Conservation (phyloP, 1,140 invertebrate species). For the Hycleus phaleratus region DNA sequence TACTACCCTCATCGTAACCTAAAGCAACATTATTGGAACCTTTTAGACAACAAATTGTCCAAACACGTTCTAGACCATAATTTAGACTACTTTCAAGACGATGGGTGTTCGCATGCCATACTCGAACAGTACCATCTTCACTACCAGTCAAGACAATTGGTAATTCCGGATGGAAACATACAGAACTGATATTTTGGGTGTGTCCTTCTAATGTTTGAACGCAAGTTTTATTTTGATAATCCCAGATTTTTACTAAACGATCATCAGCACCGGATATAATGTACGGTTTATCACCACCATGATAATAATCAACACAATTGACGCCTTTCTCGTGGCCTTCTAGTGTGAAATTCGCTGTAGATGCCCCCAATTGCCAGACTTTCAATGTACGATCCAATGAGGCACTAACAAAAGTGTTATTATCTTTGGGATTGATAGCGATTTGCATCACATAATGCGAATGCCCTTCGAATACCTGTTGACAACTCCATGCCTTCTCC, state of each 20-base stretch:
- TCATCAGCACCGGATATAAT: constrained; percentile 99
- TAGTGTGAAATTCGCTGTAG: constrained; percentile 95
- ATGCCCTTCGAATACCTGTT: constrained; percentile 96
- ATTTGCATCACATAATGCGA: constrained; percentile 99
- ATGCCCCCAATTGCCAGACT: constrained; percentile 69
- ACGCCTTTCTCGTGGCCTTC: constrained; percentile 99
- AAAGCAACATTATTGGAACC: constrained; percentile 96
- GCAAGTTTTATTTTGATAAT: constrained; percentile 99
- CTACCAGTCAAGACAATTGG: constrained; percentile 96
- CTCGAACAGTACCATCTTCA: constrained; percentile 91
- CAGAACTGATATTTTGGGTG: constrained; percentile 89
- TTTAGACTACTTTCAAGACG: constrained; percentile 93
- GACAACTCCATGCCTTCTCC: constrained; percentile 96
- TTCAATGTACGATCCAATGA: constrained; percentile 96
- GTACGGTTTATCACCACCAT: constrained; percentile 98
- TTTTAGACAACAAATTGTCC: constrained; percentile 92
- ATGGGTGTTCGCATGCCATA: constrained; percentile 99
- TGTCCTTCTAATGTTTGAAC: constrained; percentile 97
- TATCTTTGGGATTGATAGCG: constrained; percentile 99
- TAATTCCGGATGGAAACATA: constrained; percentile 94
- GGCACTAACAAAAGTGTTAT: constrained; percentile 99
- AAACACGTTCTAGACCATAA: constrained; percentile 96
- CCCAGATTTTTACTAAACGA: constrained; percentile 97
- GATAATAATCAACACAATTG: constrained; percentile 99
- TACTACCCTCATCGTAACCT: constrained; percentile 94